phyloP scores from a whole-genome alignment of 2,113 vertebrate species.

The Ancistrus triradiatus region DNA sequence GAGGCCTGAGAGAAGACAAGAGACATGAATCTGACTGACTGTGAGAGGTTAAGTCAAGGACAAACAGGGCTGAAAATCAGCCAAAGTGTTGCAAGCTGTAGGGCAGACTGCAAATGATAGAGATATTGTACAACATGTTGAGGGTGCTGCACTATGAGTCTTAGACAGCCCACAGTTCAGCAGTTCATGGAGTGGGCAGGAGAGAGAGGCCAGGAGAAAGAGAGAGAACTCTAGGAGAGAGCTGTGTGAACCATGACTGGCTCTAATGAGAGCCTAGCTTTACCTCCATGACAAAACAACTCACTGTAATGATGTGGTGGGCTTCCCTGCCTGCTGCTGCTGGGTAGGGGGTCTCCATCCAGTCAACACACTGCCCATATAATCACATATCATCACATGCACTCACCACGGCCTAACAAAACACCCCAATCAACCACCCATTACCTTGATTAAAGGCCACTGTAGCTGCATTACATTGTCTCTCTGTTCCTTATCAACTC shows the following conservation, averaged over 20 bases:
- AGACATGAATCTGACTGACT: conserved; percentile 27
- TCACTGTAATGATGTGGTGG: conserved; percentile 56
- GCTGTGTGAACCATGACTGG: conserved; percentile 31
- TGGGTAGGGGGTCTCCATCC: conserved; percentile 48
- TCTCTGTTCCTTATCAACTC: conserved; percentile 39
- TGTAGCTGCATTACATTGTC: conserved; percentile 37
- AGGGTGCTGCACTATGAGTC: conserved; percentile 31
- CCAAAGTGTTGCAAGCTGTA: conserved; percentile 22
- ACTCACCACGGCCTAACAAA: conserved; percentile 41
- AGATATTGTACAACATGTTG: conserved; percentile 6
- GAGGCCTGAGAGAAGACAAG: conserved; percentile 19
- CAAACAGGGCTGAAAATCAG: conserved; percentile 20
- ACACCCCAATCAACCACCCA: conserved; percentile 45
- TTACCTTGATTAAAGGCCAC: conserved; percentile 48
- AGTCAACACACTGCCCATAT: conserved; percentile 54
- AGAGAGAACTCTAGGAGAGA: conserved; percentile 5
- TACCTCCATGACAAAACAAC: conserved; percentile 56
- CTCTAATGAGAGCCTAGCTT: conserved; percentile 52
- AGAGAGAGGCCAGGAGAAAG: conserved; percentile 7
- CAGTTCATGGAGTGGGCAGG: conserved; percentile 34
- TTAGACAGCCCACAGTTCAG: conserved; percentile 34
- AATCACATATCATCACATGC: conserved; percentile 50
- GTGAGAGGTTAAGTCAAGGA: conserved; percentile 23
- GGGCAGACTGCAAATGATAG: conserved; percentile 21
- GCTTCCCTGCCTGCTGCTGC: conserved; percentile 47